These are phyloP conservation scores for Otolemur crassicaudatus DNA, from an alignment of 2,797 vertebrate species.

Conservation along the genomic window DNA sequence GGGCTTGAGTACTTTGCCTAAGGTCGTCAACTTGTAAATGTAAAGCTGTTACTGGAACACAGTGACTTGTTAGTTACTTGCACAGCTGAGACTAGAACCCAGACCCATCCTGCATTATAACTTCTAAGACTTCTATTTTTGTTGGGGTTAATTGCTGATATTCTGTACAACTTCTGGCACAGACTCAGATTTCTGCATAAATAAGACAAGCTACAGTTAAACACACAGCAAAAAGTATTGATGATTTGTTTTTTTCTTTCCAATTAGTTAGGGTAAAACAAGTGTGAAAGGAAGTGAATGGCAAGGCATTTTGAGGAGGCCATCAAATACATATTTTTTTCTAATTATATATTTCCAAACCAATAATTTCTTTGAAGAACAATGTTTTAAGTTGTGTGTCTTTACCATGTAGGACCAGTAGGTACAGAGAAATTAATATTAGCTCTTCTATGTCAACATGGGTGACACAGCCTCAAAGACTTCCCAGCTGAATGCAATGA, in stretches of 20 bases:
- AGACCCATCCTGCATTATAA: background rate
- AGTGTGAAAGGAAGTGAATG: slow-evolving; percentile 3
- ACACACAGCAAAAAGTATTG: background rate
- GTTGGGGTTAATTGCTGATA: background rate
- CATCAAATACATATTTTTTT: background rate
- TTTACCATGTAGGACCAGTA: background rate
- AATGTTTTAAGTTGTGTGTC: background rate
- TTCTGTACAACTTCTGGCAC: background rate
- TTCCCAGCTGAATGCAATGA: background rate
- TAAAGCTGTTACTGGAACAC: background rate
- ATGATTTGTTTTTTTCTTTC: background rate
- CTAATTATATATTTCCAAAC: slow-evolving; percentile 19
- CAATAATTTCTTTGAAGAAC: slow-evolving; percentile 48
- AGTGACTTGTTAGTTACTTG: background rate
- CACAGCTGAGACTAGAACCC: background rate
- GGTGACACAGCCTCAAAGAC: background rate
- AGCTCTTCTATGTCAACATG: background rate
- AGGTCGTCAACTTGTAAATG: background rate
- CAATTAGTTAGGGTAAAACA: slow-evolving; percentile 36
- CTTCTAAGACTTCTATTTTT: background rate
- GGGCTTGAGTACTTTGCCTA: background rate
- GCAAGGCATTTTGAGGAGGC: slow-evolving; percentile 28
- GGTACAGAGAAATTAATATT: background rate
- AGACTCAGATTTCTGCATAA: slow-evolving; percentile 51
- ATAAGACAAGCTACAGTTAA: slow-evolving; percentile 37